Evolutionary conservation across 2,113 vertebrate species (phyloP).

Genomic region (Plectropomus leopardus): DNA sequence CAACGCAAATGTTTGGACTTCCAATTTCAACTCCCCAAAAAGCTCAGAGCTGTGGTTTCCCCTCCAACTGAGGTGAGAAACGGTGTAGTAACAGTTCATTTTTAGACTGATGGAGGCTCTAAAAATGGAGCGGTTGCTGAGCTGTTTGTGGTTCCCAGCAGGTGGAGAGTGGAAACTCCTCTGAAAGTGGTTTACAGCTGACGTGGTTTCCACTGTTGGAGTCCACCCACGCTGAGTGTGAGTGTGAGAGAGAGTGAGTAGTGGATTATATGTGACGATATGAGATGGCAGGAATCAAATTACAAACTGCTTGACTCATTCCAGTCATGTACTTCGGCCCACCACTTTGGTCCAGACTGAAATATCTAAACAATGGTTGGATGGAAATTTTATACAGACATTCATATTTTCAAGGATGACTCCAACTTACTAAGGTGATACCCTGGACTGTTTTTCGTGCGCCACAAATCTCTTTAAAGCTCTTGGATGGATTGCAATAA

Average conservation of each 20-base stretch:
- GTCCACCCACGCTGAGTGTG: conserved; percentile 16
- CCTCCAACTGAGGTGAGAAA: conserved; percentile 21
- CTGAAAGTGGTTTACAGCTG: conserved; percentile 45
- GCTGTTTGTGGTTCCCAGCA: conserved; percentile 36
- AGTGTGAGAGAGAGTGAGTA: not conserved
- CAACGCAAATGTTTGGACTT: not conserved
- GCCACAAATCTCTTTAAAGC: too few species aligned
- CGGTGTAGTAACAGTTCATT: conserved; percentile 49
- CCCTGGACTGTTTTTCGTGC: not conserved
- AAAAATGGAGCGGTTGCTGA: conserved; percentile 31
- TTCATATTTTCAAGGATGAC: too few species aligned
- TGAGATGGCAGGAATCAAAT: conserved; percentile 1
- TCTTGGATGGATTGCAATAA: too few species aligned
- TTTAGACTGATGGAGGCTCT: conserved; percentile 27
- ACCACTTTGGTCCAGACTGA: not conserved
- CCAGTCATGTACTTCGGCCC: not conserved
- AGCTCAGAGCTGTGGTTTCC: not conserved
- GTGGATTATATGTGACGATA: not conserved
- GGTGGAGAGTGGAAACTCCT: conserved; percentile 50
- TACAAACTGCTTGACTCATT: conserved; percentile 12
- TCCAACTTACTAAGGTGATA: not conserved
- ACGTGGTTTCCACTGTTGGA: conserved; percentile 33
- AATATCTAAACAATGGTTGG: not conserved
- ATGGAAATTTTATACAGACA: not conserved
- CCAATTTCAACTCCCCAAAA: not conserved